phyloP scores from a whole-genome alignment of 2,797 vertebrate species.

The Anolis apletophallus region DNA sequence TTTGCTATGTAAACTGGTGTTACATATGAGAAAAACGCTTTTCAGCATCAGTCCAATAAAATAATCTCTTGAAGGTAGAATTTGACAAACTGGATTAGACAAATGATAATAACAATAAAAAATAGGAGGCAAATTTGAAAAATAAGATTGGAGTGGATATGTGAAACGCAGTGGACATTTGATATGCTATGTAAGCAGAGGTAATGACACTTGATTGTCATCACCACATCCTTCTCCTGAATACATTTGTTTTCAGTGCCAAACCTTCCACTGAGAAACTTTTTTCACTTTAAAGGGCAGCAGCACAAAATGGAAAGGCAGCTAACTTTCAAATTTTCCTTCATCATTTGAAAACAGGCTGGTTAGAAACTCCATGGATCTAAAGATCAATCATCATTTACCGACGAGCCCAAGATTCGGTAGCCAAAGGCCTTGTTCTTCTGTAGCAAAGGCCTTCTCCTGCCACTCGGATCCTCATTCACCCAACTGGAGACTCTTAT shows the following conservation, averaged over 20 bases:
- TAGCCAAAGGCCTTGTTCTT: constrained; percentile 37
- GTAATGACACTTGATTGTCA: constrained; percentile 94
- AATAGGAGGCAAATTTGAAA: constrained; percentile 71
- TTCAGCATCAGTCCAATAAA: constrained; percentile 58
- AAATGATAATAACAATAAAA: constrained; percentile 54
- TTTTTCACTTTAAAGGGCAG: constrained; percentile 18
- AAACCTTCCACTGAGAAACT: constrained; percentile 42
- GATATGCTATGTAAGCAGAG: constrained; percentile 91
- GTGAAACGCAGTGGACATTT: constrained; percentile 84
- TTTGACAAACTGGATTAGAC: constrained; percentile 67
- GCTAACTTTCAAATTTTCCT: constrained; percentile 58
- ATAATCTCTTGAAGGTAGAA: constrained; percentile 65
- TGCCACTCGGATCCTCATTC: constrained; percentile 55
- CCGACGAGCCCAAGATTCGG: constrained; percentile 46
- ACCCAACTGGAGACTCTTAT: constrained; percentile 59
- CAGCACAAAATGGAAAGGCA: constrained; percentile 56
- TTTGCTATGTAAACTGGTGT: constrained; percentile 87
- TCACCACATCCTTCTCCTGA: constrained; percentile 78
- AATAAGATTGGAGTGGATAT: constrained; percentile 80
- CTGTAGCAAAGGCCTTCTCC: constrained; percentile 1
- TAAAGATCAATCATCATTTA: constrained; percentile 49
- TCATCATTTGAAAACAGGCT: constrained; percentile 62
- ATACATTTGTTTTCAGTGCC: constrained; percentile 19
- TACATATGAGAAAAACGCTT: constrained; percentile 65
- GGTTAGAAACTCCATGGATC: constrained; percentile 63